Evolutionary conservation across 2,113 vertebrate species (phyloP).

Genomic region (Notarius quadriscutis): DNA sequence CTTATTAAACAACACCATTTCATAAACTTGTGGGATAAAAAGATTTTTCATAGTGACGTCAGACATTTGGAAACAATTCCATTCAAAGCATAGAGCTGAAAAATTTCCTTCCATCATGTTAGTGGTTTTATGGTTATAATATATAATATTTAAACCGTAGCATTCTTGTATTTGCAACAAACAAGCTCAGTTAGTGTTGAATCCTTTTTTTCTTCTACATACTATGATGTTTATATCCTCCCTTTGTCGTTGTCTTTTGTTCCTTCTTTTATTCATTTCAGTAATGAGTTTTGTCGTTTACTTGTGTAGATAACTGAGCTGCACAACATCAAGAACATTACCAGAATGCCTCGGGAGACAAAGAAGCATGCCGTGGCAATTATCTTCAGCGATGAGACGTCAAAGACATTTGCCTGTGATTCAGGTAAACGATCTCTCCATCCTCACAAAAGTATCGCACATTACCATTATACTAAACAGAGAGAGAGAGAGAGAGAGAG

Average conservation of each 20-base stretch:
- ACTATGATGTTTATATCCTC: conserved; percentile 30
- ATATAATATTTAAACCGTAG: not conserved
- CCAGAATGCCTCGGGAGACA: conserved; percentile 94
- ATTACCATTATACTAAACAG: not conserved
- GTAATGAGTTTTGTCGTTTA: conserved; percentile 67
- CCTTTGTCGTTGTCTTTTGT: conserved; percentile 10
- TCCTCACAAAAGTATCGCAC: conserved; percentile 20
- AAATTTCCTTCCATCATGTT: not conserved
- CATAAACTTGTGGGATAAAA: too few relatives aligned
- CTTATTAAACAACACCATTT: not conserved
- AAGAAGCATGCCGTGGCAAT: conserved; percentile 98
- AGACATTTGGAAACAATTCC: not conserved
- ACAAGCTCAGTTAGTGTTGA: not conserved
- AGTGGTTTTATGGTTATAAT: not conserved
- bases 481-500: conserved; percentile 54
- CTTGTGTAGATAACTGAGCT: conserved; percentile 90
- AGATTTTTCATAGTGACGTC: not conserved
- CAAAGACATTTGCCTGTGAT: conserved; percentile 98
- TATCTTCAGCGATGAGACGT: conserved; percentile 96
- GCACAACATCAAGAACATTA: conserved; percentile 97
- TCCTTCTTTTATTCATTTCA: conserved; percentile 58
- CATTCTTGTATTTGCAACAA: not conserved
- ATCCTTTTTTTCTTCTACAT: conserved; percentile 27
- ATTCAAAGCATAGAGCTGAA: not conserved
- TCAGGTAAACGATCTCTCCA: conserved; percentile 83